phyloP scores from a whole-genome alignment of 2,888 invertebrate species.

The Stenoptilia bipunctidactyla region DNA sequence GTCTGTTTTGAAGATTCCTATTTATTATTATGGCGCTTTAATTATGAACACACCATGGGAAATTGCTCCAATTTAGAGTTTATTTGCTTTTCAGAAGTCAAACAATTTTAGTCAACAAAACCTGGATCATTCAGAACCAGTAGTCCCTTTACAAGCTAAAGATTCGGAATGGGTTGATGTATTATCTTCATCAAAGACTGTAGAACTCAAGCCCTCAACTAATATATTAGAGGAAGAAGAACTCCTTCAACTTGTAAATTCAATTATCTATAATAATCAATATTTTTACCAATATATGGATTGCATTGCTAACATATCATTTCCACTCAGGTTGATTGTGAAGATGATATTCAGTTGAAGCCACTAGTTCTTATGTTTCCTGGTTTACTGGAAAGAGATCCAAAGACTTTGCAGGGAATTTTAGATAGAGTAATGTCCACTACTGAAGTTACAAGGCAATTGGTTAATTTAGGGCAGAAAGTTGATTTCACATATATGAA shows the following conservation, averaged over 20 bases:
- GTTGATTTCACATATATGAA: slow-evolving; percentile 55
- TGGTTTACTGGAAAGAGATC: slow-evolving; percentile 42
- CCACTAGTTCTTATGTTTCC: slow-evolving; percentile 55
- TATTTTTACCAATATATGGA: too few species aligned
- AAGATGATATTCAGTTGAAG: slow-evolving; percentile 42
- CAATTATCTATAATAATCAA: slow-evolving; percentile 2
- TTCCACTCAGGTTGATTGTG: slow-evolving; percentile 37
- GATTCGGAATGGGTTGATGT: slow-evolving; percentile 64
- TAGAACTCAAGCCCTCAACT: slow-evolving; percentile 17
- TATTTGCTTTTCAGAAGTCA: slow-evolving; percentile 20
- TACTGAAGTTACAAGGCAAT: slow-evolving; percentile 51
- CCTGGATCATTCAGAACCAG: slow-evolving; percentile 17
- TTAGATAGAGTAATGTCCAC: slow-evolving; percentile 50
- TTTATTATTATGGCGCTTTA: too few species aligned
- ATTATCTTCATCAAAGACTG: slow-evolving; percentile 25
- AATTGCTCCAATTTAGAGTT: too few species aligned
- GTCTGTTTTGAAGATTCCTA: too few species aligned
- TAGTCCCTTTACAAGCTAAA: slow-evolving; percentile 49
- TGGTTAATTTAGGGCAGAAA: slow-evolving; percentile 50
- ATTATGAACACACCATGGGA: too few species aligned
- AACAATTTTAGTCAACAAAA: slow-evolving; percentile 14
- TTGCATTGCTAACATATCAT: slow-evolving; percentile 1
- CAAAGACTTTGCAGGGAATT: slow-evolving; percentile 42
- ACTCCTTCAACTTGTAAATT: slow-evolving; percentile 45
- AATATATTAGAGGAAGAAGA: slow-evolving; percentile 35